These are phyloP conservation scores for Vireo griseus DNA, from an alignment of 2,797 vertebrate genomes.

Conservation along the genomic window DNA sequence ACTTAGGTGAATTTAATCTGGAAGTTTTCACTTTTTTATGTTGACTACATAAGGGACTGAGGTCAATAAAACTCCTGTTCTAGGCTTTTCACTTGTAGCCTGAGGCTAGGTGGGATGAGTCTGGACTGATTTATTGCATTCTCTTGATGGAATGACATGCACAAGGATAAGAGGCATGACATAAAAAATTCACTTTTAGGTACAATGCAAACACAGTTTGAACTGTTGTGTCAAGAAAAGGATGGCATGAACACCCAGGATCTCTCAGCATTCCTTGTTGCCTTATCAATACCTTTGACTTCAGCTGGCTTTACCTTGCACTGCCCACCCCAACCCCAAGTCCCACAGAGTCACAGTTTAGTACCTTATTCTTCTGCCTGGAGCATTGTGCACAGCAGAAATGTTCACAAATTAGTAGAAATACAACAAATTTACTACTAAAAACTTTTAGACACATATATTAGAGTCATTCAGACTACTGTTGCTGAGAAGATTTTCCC, in stretches of 20 bases:
- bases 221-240: neutral
- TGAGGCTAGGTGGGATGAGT: neutral
- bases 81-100: neutral
- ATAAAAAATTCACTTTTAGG: neutral
- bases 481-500: neutral
- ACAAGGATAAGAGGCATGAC: neutral
- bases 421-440: neutral
- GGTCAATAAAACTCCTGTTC: neutral
- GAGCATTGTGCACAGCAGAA: neutral
- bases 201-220: neutral
- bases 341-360: neutral
- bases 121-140: neutral
- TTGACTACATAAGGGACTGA: neutral
- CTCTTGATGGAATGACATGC: neutral
- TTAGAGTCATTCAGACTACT: neutral
- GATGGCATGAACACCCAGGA: neutral
- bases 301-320: neutral
- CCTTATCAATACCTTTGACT: neutral
- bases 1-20: neutral
- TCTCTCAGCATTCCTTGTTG: neutral
- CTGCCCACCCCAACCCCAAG: rapidly evolving
- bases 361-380: neutral
- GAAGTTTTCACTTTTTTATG: neutral
- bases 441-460: rapidly evolving
- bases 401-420: neutral